phyloP scores from a whole-genome alignment of 2,888 invertebrate species.

The Oscheius sp. region DNA sequence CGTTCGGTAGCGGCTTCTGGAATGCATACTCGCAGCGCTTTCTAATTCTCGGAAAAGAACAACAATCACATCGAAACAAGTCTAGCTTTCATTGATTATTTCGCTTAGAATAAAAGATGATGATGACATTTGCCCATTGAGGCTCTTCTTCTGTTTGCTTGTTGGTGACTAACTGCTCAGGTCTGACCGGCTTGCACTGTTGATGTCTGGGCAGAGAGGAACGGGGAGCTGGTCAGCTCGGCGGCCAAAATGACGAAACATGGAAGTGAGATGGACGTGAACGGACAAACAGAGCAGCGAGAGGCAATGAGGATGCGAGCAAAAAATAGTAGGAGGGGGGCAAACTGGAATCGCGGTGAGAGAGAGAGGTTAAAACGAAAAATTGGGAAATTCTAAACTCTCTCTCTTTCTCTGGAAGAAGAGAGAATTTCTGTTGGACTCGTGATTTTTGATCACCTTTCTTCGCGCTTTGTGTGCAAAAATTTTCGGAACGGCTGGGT shows the following conservation, averaged over 20 bases:
- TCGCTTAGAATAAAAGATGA: not conserved
- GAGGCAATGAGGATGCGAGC: not conserved
- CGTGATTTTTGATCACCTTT: too few species aligned
- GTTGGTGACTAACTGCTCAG: constrained; percentile 17
- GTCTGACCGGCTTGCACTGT: constrained; percentile 14
- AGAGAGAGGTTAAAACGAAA: too few species aligned
- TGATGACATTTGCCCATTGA: not conserved
- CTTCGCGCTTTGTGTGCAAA: too few species aligned
- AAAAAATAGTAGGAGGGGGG: not conserved
- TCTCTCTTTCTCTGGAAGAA: not conserved
- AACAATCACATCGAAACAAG: too few species aligned
- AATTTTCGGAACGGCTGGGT: too few species aligned
- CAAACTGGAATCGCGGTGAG: not conserved
- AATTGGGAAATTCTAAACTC: not conserved
- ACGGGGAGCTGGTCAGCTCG: constrained; percentile 5
- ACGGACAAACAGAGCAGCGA: constrained; percentile 7
- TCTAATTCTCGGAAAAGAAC: too few species aligned
- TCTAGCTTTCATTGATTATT: too few species aligned
- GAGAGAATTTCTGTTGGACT: not conserved
- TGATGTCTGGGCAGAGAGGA: not conserved
- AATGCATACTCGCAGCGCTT: constrained; percentile 9
- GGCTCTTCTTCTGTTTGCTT: not conserved
- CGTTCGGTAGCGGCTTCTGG: constrained; percentile 11
- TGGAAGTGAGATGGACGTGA: constrained; percentile 17
- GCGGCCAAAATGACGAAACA: constrained; percentile 6